These are phyloP conservation scores for Neocrepidodera transversa DNA, from an alignment of 2,888 invertebrate genomes.

Conservation along the genomic window DNA sequence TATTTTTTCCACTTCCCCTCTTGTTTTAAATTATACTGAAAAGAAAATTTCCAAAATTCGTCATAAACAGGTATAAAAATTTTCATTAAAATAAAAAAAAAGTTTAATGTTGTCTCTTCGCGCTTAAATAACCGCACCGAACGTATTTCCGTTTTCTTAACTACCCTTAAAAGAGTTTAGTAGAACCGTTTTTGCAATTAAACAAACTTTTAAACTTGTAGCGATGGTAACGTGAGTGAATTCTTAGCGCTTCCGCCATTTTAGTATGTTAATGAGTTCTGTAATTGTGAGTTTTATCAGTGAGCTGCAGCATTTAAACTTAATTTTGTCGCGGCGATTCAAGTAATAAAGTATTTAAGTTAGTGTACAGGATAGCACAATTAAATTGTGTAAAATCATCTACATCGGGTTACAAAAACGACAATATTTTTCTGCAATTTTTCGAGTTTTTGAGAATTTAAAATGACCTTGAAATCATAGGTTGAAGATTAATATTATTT, in stretches of 20 bases:
- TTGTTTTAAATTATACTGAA: too few relatives aligned
- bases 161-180: not conserved
- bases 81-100: too few relatives aligned
- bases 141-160: not conserved
- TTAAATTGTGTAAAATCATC: too few relatives aligned
- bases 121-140: not conserved
- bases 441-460: too few relatives aligned
- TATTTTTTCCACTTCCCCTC: too few relatives aligned
- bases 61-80: too few relatives aligned
- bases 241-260: constrained; percentile 3
- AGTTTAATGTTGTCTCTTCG: too few relatives aligned
- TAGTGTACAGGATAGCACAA: constrained; percentile 1
- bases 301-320: constrained; percentile 38
- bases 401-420: too few relatives aligned
- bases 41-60: too few relatives aligned
- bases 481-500: too few relatives aligned
- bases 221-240: constrained; percentile 7
- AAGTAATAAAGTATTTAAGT: constrained; percentile 28
- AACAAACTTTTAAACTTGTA: constrained; percentile 10
- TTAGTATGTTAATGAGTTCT: constrained; percentile 37
- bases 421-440: too few relatives aligned
- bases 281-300: constrained; percentile 40
- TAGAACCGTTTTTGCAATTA: constrained; percentile 3
- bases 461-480: too few relatives aligned
- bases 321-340: constrained; percentile 33